A percentile compares a stretch with the other conserved stretches of the same genome.
Evolutionary conservation across 92 coral and sea anemone genomes (phyloP).

Genomic region (Anthopleura xanthogrammica): DNA sequence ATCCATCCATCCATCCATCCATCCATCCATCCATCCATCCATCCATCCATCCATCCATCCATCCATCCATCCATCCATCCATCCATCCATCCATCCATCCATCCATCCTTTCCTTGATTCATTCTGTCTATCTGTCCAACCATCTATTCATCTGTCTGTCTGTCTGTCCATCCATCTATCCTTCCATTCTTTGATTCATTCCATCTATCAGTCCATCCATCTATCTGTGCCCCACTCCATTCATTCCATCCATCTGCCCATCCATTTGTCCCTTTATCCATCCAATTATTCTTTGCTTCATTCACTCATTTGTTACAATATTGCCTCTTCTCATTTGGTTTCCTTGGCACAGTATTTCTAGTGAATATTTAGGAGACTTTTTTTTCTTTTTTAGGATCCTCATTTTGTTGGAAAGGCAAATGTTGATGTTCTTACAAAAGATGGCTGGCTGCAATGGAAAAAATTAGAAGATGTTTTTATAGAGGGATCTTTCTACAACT

Average conservation of each 20-base stretch:
- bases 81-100: not conserved
- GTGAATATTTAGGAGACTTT: not conserved
- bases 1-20: not conserved
- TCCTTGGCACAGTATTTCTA: not conserved
- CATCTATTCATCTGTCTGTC: too few species aligned
- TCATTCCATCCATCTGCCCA: not conserved
- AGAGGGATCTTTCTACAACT: conserved; percentile 83
- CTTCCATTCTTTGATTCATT: too few species aligned
- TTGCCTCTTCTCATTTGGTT: not conserved
- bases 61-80: not conserved
- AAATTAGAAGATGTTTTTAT: conserved; percentile 57
- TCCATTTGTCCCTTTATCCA: not conserved
- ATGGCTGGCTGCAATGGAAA: conserved; percentile 93
- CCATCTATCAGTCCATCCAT: not conserved
- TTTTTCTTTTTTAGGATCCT: conserved; percentile 66
- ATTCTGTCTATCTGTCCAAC: too few species aligned
- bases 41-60: too few species aligned
- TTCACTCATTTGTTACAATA: not conserved
- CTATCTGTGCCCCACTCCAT: not conserved
- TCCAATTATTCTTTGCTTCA: not conserved
- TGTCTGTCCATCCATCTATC: not conserved
- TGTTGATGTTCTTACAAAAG: conserved; percentile 43
- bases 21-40: not conserved
- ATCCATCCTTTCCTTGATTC: too few species aligned
- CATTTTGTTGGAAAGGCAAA: conserved; percentile 73